Evolutionary conservation across 1,140 invertebrate genomes (phyloP).

Genomic region (Nephila pilipes): DNA sequence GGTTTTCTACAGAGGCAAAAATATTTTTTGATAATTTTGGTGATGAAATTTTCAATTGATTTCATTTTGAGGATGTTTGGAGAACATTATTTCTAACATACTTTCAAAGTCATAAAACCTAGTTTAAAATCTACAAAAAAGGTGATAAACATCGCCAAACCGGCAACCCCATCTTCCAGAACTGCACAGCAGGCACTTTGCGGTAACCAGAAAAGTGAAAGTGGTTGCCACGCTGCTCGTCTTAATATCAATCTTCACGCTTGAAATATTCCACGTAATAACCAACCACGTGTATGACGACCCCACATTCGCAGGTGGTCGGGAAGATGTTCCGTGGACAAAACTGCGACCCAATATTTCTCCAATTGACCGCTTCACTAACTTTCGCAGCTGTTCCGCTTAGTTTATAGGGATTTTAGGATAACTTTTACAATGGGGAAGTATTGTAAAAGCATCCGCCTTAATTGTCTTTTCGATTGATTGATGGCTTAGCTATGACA

Average conservation of each 20-base stretch:
- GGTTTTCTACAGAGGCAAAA: too few relatives aligned
- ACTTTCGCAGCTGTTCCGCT: constrained; percentile 34
- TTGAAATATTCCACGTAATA: constrained; percentile 70
- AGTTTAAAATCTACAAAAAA: background rate
- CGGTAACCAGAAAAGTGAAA: constrained; percentile 52
- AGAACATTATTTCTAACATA: too few relatives aligned
- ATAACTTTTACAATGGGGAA: constrained; percentile 29
- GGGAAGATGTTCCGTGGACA: constrained; percentile 33
- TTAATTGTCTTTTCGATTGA: constrained; percentile 32
- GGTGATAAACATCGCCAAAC: background rate
- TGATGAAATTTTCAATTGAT: too few relatives aligned
- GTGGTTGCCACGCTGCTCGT: constrained; percentile 57
- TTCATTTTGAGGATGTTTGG: too few relatives aligned
- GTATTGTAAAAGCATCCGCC: constrained; percentile 7
- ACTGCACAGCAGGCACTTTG: background rate
- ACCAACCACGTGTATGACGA: constrained; percentile 68
- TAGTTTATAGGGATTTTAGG: constrained; percentile 7
- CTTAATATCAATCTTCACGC: constrained; percentile 73
- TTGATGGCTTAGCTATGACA: background rate
- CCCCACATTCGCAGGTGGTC: constrained; percentile 35
- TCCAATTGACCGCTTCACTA: constrained; percentile 63
- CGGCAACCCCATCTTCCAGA: background rate
- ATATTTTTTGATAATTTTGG: too few relatives aligned
- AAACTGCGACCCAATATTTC: constrained; percentile 60
- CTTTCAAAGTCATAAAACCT: too few relatives aligned